Evolutionary conservation across 2,888 invertebrate species (phyloP).

Genomic region (Lobophora halterata): DNA sequence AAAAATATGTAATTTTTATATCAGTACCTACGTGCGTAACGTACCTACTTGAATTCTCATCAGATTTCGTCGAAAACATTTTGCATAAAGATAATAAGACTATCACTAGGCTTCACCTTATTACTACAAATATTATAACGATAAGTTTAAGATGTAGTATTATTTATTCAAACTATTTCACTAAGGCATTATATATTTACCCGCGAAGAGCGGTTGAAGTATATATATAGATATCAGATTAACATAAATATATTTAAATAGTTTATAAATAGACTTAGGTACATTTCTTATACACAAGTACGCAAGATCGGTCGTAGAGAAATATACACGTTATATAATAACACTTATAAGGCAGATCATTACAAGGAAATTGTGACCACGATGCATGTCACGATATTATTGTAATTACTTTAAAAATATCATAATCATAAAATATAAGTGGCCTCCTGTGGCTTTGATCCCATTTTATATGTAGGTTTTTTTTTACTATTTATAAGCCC

Average conservation of each 20-base stretch:
- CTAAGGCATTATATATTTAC: conserved; percentile 65
- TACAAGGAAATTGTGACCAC: conserved; percentile 60
- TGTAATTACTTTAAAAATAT: conserved; percentile 3
- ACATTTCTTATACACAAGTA: conserved; percentile 39
- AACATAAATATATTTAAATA: conserved; percentile 39
- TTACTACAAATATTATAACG: too few species aligned
- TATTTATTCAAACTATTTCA: too few species aligned
- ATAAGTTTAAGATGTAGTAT: too few species aligned
- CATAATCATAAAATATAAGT: background rate
- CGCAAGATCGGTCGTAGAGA: conserved; percentile 51
- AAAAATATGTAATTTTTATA: too few species aligned
- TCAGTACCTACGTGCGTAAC: too few species aligned
- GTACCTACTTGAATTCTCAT: too few species aligned
- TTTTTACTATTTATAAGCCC: too few species aligned
- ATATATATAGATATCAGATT: conserved; percentile 22
- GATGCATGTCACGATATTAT: conserved; percentile 39
- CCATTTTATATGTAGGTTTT: too few species aligned
- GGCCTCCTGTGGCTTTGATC: too few species aligned
- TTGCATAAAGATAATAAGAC: too few species aligned
- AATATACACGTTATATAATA: conserved; percentile 59
- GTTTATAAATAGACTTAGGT: conserved; percentile 31
- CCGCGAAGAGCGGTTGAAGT: conserved; percentile 49
- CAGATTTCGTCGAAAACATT: too few species aligned
- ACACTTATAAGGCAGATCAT: conserved; percentile 78
- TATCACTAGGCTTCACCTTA: too few species aligned